Evolutionary conservation across 2,797 vertebrate genomes (phyloP).

Genomic region (Erethizon dorsatum): DNA sequence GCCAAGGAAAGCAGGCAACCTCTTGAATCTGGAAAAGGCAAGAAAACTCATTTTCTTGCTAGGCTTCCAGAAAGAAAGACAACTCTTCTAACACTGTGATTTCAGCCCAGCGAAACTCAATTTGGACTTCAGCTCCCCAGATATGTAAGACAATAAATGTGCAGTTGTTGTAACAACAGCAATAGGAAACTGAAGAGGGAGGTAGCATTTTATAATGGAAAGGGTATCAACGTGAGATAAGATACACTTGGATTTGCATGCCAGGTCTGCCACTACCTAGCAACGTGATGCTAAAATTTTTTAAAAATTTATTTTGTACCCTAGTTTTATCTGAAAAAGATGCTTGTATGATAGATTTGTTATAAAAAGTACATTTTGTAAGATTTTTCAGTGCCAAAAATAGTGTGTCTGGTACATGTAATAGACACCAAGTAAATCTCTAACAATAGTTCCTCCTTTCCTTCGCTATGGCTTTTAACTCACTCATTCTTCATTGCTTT

Average conservation of each 20-base stretch:
- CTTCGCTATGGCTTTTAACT: not conserved
- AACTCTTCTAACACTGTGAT: not conserved
- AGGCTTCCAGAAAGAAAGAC: not conserved
- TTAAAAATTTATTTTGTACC: not conserved
- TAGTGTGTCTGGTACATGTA: not conserved
- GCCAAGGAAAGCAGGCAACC: not conserved
- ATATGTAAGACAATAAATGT: not conserved
- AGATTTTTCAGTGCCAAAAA: not conserved
- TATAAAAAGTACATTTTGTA: not conserved
- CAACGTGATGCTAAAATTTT: not conserved
- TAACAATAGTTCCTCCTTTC: not conserved
- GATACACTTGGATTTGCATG: not conserved
- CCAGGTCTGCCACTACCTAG: not conserved
- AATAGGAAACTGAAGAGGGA: not conserved
- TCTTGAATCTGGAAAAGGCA: not conserved
- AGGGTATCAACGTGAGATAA: not conserved
- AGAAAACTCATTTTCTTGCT: not conserved
- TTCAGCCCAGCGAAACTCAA: not conserved
- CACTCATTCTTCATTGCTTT: not conserved
- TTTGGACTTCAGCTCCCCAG: not conserved
- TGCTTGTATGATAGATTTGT: not conserved
- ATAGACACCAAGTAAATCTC: not conserved
- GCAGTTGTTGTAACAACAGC: not conserved
- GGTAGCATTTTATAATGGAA: not conserved
- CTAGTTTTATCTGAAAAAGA: not conserved